Evolutionary conservation across 2,113 vertebrate species (phyloP).

Genomic region (Ceuthmochares aereus): DNA sequence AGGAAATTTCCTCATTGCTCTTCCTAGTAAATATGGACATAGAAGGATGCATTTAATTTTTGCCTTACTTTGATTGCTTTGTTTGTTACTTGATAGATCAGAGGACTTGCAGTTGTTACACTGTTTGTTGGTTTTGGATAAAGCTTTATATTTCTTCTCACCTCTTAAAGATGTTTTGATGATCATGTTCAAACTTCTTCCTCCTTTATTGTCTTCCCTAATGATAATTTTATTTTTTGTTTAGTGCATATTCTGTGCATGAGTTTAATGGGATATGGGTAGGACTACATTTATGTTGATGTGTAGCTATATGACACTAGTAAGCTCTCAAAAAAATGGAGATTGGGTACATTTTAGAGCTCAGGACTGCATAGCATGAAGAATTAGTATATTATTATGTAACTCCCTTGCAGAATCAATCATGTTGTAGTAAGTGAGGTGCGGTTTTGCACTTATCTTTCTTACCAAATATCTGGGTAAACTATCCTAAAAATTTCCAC

Average conservation of each 20-base stretch:
- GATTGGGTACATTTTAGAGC: neutral
- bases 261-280: neutral
- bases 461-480: neutral
- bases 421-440: neutral
- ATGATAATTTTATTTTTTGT: neutral
- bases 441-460: neutral
- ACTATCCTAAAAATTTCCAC: neutral
- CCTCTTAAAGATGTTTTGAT: neutral
- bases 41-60: neutral
- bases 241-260: neutral
- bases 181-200: neutral
- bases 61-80: neutral
- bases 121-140: neutral
- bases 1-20: constrained; percentile 9
- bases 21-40: neutral
- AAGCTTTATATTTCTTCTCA: neutral
- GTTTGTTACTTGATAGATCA: neutral
- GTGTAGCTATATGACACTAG: neutral
- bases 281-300: neutral
- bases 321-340: neutral
- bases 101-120: neutral
- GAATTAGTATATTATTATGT: neutral
- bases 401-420: neutral
- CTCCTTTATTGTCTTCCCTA: neutral
- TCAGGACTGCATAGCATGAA: neutral